Conservation (phyloP, 2,797 vertebrate species). For the Gambelia wislizenii region DNA sequence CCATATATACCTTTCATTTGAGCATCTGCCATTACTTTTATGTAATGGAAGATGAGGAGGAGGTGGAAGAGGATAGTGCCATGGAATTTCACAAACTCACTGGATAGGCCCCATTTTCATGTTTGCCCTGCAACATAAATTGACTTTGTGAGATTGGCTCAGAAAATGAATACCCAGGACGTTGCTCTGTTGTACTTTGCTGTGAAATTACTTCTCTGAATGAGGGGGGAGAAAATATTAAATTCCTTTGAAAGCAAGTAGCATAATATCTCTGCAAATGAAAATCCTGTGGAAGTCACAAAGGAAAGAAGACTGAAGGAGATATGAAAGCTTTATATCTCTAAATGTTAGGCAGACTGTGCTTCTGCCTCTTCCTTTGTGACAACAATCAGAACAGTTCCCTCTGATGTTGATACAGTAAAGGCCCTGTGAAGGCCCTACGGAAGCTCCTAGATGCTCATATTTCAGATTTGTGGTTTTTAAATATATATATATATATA, state of each 20-base stretch:
- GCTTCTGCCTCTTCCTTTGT: slow-evolving; percentile 66
- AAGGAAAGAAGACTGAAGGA: slow-evolving; percentile 75
- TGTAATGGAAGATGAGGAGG: slow-evolving; percentile 35
- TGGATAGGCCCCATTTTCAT: slow-evolving; percentile 66
- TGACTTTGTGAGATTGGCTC: slow-evolving; percentile 78
- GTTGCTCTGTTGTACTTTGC: slow-evolving; percentile 77
- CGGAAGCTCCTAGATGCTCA: slow-evolving; percentile 70
- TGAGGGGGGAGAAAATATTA: slow-evolving; percentile 76
- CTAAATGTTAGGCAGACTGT: slow-evolving; percentile 73
- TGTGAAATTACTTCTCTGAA: slow-evolving; percentile 83
- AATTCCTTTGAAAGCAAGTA: slow-evolving; percentile 82
- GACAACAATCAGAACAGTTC: slow-evolving; percentile 72
- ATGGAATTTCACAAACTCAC: slow-evolving; percentile 51
- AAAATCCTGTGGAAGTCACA: slow-evolving; percentile 80
- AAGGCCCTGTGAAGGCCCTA: slow-evolving; percentile 21
- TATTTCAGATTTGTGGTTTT: slow-evolving; percentile 63
- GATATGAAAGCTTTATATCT: slow-evolving; percentile 77
- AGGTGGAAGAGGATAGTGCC: slow-evolving; percentile 55
- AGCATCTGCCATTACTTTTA: slow-evolving; percentile 48
- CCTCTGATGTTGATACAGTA: slow-evolving; percentile 71
- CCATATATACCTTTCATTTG: slow-evolving; percentile 48
- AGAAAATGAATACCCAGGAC: slow-evolving; percentile 79
- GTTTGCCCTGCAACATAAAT: slow-evolving; percentile 69
- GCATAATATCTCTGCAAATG: slow-evolving; percentile 80
- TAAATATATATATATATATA: not conserved